Evolutionary conservation across 2,888 invertebrate species (phyloP), one percentile per base, ranked within the genome.

Genomic region (Mesopsocus fuscifrons): DNA sequence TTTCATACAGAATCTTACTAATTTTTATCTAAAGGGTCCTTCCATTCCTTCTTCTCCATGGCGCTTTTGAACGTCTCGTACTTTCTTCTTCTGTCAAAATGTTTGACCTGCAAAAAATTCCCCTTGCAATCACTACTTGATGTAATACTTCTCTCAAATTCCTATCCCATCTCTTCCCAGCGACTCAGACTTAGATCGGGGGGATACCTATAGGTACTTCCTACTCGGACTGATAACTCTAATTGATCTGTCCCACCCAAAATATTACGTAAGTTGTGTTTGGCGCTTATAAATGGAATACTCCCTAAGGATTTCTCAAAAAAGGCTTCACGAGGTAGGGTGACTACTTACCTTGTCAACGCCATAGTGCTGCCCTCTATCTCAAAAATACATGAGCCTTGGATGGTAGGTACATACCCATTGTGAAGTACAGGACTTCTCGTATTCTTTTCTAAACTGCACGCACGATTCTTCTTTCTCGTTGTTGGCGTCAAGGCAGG

Each of bases 41-140:
- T 84, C 62, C 88, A 89, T 54, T 80, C 76, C 55, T 76, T 73
- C 45, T 11, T 17, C 55, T 84, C 79, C 60, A 92, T 77, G 68
- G 77, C 79, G 53, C 81, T 77, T 65, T 89, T 88, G 62, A 83
- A 92, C 55, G 81, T 72, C 55, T 87, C 69, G 62, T 84, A 92
- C 52, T 80, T 81, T 55, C 87, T 67, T 62, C 85, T 88, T 53
- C 87, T 74, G 65, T 91, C 89, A 61, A 94, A 94, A 64, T 94
- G 91, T 58, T 83, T 82, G 34, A 92, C 69, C 74, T 68, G 57
- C 9, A 55, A 54, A n/a, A n/a, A n/a, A n/a, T n/a, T n/a, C n/a
- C n/a, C n/a, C n/a, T n/a, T n/a, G n/a, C n/a, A n/a, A n/a, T n/a
- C n/a, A n/a, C n/a, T n/a, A n/a, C n/a, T n/a, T n/a, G n/a, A n/a